Evolutionary conservation across 2,888 invertebrate species (phyloP).

Genomic region (Rhagonycha lutea): DNA sequence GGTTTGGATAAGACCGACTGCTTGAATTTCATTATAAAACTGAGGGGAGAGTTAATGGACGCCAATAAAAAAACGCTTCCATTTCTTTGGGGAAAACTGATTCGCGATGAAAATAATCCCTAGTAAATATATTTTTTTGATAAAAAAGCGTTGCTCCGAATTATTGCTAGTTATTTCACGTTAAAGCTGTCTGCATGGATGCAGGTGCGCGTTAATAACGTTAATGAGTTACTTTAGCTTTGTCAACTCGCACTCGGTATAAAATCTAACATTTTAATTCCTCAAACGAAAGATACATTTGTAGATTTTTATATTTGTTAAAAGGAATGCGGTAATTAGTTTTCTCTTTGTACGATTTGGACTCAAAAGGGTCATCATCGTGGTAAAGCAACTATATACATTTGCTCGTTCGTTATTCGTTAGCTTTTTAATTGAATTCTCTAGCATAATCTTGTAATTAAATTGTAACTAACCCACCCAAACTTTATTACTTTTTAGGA

Average conservation of each 20-base stretch:
- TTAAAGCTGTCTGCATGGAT: neutral
- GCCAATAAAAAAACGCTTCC: neutral
- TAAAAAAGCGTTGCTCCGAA: neutral
- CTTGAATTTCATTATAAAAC: neutral
- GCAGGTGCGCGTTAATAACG: neutral
- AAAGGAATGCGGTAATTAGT: neutral
- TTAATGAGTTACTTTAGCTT: neutral
- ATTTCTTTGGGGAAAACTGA: neutral
- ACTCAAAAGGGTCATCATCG: neutral
- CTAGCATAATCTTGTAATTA: constrained; percentile 8
- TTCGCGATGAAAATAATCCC: neutral
- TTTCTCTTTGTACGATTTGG: neutral
- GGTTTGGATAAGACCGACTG: neutral
- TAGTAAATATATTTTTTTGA: neutral
- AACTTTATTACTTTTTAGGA: constrained; percentile 14
- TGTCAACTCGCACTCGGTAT: neutral
- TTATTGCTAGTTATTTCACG: neutral
- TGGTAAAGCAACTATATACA: neutral
- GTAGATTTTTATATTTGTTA: neutral
- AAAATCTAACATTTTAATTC: neutral
- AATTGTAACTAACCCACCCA: constrained; percentile 10
- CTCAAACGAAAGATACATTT: neutral
- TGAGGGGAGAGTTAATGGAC: neutral
- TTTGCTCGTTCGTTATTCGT: neutral
- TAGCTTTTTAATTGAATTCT: constrained; percentile 3